These are phyloP conservation scores for Leuciscus idus DNA, from an alignment of 2,113 vertebrate genomes.

Conservation along the genomic window DNA sequence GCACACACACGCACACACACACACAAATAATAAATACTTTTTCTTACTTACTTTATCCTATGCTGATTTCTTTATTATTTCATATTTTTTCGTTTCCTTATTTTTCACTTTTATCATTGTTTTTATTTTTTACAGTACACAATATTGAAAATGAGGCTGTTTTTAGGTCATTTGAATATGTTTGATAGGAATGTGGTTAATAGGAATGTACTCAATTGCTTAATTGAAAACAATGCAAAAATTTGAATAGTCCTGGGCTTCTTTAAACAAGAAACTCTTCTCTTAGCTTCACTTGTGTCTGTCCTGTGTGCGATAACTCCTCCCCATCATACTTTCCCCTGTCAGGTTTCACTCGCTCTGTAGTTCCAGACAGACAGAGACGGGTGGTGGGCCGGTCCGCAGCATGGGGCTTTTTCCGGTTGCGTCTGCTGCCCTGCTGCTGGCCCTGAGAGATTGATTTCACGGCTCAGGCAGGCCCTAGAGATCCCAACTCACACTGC, in stretches of 20 bases:
- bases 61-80: too few relatives aligned
- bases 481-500: conserved; percentile 68
- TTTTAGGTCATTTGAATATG: too few relatives aligned
- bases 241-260: background rate
- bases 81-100: too few relatives aligned
- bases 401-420: conserved; percentile 52
- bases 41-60: too few relatives aligned
- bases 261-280: background rate
- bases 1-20: too few relatives aligned
- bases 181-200: too few relatives aligned
- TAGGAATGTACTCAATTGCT: too few relatives aligned
- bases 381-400: background rate
- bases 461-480: conserved; percentile 69
- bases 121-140: too few relatives aligned
- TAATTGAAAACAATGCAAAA: background rate
- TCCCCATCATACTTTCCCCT: background rate
- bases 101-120: too few relatives aligned
- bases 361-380: conserved; percentile 57
- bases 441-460: conserved; percentile 72
- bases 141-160: too few relatives aligned
- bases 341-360: conserved; percentile 28
- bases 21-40: too few relatives aligned
- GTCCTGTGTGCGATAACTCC: background rate
- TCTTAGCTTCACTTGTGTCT: background rate
- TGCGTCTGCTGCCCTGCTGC: conserved; percentile 53